These are phyloP conservation scores for Helicoverpa assulta DNA, from an alignment of 2,888 invertebrate genomes.

Conservation along the genomic window DNA sequence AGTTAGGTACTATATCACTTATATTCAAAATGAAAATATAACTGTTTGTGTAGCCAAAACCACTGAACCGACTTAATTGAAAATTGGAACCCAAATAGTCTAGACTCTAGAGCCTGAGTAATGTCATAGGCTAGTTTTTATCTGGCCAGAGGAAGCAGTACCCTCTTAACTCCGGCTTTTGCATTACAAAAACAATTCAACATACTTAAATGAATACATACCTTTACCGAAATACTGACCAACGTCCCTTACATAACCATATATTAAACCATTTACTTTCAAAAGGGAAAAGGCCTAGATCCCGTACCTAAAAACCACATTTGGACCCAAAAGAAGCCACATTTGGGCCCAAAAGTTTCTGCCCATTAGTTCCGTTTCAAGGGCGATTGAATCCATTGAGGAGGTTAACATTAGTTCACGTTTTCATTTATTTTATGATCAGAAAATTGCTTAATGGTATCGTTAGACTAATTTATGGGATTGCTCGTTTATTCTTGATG, in stretches of 20 bases:
- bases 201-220: neutral
- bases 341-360: slow-evolving; percentile 40
- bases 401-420: neutral
- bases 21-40: too few species aligned
- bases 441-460: slow-evolving; percentile 12
- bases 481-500: neutral
- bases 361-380: slow-evolving; percentile 29
- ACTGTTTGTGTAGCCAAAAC: too few species aligned
- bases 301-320: too few species aligned
- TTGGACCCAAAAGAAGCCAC: too few species aligned
- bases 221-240: neutral
- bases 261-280: neutral
- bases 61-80: too few species aligned
- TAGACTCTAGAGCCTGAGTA: too few species aligned
- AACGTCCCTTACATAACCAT: slow-evolving; percentile 12
- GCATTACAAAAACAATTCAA: too few species aligned
- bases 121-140: too few species aligned
- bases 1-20: too few species aligned
- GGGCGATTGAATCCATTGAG: slow-evolving; percentile 49
- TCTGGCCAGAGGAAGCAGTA: too few species aligned
- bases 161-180: too few species aligned
- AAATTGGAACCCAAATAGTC: too few species aligned
- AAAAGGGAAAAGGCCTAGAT: slow-evolving; percentile 6
- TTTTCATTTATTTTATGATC: slow-evolving; percentile 15
- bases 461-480: slow-evolving; percentile 26